Percentiles rank a stretch among this genome's conserved stretches.
Conservation (phyloP, 1,140 invertebrate species). For the Drosophila auraria region DNA sequence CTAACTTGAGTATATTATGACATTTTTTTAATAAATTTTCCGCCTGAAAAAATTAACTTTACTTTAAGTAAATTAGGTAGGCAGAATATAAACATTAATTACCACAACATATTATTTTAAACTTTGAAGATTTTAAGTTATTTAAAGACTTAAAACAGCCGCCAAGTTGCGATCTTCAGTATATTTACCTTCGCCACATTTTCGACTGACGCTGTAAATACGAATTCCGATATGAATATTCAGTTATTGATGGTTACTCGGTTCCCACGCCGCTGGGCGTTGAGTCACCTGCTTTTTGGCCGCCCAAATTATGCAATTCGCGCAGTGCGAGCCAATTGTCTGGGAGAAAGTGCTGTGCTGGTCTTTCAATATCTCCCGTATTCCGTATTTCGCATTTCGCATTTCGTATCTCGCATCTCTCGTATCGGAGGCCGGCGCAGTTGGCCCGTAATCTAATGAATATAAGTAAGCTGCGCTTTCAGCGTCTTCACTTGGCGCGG, state of each 20-base stretch:
- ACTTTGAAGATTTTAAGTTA: neutral
- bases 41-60: neutral
- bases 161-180: too few species aligned
- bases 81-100: neutral
- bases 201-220: constrained; percentile 9
- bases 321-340: constrained; percentile 52
- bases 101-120: too few species aligned
- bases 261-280: constrained; percentile 51
- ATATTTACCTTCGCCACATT: neutral
- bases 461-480: constrained; percentile 41
- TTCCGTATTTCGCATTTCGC: constrained; percentile 54
- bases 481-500: constrained; percentile 36
- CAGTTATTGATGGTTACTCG: constrained; percentile 36
- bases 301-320: constrained; percentile 68
- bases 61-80: too few species aligned
- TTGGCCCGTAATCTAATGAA: constrained; percentile 76
- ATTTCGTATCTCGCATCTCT: constrained; percentile 30
- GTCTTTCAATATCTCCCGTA: constrained; percentile 71
- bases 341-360: constrained; percentile 78
- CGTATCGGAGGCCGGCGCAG: constrained; percentile 46
- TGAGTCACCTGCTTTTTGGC: constrained; percentile 48
- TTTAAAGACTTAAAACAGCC: neutral
- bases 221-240: constrained; percentile 38
- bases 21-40: neutral
- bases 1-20: neutral